Evolutionary conservation across 92 coral and sea anemone species (phyloP), one percentile per base, ranked within the genome.

Genomic region (Chrysogorgia sp.): DNA sequence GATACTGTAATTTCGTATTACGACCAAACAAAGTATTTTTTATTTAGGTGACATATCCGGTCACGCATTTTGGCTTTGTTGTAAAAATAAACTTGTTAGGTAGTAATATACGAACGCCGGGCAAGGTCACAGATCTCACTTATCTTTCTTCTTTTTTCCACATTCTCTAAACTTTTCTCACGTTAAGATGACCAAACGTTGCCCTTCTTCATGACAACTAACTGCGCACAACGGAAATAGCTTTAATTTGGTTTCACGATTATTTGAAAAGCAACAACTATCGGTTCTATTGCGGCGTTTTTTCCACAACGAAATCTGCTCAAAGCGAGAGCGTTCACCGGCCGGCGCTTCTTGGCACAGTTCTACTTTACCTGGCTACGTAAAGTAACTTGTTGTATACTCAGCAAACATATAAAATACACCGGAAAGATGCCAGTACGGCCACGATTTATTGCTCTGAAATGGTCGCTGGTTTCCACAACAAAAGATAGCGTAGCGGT

Each of bases 401-500:
- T 7, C 3, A 29, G n/a, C 32, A 10, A 0, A 20, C 26, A 7
- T 24, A 0, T 8, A 20, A 37, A 63, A 12, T 10, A n/a, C 34
- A 13, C 55, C 34, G 19, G 29, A 35, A 25, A 22, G 21, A 63
- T 31, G 47, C 17, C 66, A 34, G 40, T 25, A 33, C 28, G 9
- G 24, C 53, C 21, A 13, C 33, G n/a, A 37, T 23, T 25, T 63
- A 63, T 40, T 40, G 48, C 74, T 47, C 15, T 23, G 19, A 33
- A 24, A 67, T 15, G 29, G 22, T 8, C 13, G 25, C 3, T 10
- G 47, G 15, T 69, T 69, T 7, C 34, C 56, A 40, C 10, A 69
- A 69, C 76, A 69, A 69, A 69, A 49, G 48, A 33, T 20, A 4
- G 47, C 48, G 72, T 35, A 37, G 76, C 76, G 40, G 55, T 7